Conservation (phyloP, 2,113 vertebrate genomes). For the Zosterops hypoxanthus region DNA sequence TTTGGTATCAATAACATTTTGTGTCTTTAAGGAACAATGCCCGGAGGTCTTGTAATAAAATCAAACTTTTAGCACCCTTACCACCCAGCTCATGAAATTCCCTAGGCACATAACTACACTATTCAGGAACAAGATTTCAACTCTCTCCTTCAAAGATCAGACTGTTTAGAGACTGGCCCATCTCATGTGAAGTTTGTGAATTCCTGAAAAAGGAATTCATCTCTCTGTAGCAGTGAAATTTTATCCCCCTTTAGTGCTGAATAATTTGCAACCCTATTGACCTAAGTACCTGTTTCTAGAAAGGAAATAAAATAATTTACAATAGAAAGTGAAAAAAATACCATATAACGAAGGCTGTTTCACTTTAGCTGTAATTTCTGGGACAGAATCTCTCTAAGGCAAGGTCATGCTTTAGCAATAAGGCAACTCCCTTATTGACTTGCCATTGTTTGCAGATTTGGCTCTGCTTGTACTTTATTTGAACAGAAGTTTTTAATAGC, state of each 20-base stretch:
- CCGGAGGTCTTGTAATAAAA: not conserved
- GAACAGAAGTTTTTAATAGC: not conserved
- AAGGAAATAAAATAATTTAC: not conserved
- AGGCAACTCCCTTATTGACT: constrained; percentile 1
- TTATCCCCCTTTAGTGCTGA: not conserved
- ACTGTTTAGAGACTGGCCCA: not conserved
- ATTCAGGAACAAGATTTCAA: not conserved
- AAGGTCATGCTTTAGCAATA: not conserved
- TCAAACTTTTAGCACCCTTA: not conserved
- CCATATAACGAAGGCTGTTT: not conserved
- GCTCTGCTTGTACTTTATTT: not conserved
- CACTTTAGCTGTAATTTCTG: not conserved
- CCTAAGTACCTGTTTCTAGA: not conserved
- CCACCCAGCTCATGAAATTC: not conserved
- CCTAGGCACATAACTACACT: not conserved
- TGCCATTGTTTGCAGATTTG: not conserved
- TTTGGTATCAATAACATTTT: not conserved
- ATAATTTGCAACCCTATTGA: not conserved
- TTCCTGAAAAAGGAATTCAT: not conserved
- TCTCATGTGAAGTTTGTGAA: not conserved
- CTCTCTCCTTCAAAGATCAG: not conserved
- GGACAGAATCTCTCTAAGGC: not conserved
- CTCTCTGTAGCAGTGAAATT: not conserved
- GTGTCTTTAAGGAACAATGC: not conserved
- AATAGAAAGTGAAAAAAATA: not conserved